A percentile compares a stretch with the other conserved stretches of the same genome.
Conservation (phyloP, 2,888 invertebrate species). For the Tetragnatha montana region DNA sequence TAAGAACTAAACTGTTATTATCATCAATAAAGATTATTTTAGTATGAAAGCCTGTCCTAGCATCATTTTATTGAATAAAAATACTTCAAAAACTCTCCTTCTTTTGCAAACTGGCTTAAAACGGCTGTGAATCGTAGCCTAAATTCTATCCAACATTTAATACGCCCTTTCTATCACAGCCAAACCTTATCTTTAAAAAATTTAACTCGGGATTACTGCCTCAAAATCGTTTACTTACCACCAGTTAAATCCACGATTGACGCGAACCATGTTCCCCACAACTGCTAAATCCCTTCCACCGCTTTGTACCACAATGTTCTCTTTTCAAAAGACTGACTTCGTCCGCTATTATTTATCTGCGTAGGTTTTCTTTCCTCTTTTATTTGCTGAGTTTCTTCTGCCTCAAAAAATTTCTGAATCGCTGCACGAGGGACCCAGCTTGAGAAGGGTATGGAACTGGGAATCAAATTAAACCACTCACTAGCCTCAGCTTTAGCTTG, state of each 20-base stretch:
- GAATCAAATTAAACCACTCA: background rate
- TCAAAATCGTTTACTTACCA: background rate
- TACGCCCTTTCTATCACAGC: no score
- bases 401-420: background rate
- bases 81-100: no score
- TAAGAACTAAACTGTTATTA: no score
- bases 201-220: background rate
- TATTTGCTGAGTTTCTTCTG: background rate
- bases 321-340: background rate
- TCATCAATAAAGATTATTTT: no score
- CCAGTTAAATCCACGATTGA: background rate
- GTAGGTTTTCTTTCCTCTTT: background rate
- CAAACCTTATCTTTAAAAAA: no score
- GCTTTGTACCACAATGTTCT: background rate
- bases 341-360: background rate
- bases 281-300: background rate
- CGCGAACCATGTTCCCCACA: background rate
- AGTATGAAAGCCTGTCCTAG: no score
- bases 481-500: background rate
- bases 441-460: background rate
- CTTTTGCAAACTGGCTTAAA: no score
- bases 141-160: no score
- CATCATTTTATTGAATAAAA: no score
- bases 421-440: background rate
- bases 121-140: no score